Conservation (phyloP, 2,113 vertebrate genomes). For the Oncorhynchus keta region DNA sequence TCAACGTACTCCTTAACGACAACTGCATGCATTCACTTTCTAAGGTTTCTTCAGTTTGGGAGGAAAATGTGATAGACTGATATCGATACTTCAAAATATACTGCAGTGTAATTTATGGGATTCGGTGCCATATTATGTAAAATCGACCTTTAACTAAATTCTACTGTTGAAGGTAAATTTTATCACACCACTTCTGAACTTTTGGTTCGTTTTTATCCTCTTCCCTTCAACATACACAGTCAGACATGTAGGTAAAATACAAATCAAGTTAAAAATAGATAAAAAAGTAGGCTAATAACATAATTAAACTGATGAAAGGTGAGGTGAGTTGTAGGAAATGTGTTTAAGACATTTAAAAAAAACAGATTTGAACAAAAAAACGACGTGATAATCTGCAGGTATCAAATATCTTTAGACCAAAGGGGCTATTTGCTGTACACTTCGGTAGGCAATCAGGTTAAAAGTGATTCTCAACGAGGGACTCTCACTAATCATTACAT, state of each 20-base stretch:
- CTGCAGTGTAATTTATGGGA: too few relatives aligned
- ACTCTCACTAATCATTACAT: conserved; percentile 44
- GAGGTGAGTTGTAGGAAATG: conserved; percentile 1
- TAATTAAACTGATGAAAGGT: neutral
- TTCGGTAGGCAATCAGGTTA: conserved; percentile 29
- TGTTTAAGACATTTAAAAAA: conserved; percentile 26
- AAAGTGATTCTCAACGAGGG: conserved; percentile 24
- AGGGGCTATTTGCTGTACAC: conserved; percentile 39
- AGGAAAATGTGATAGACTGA: too few relatives aligned
- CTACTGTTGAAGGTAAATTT: too few relatives aligned
- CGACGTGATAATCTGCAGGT: conserved; percentile 12
- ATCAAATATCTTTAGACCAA: conserved; percentile 34
- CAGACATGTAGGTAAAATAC: neutral
- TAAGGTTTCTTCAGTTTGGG: neutral
- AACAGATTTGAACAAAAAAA: conserved; percentile 20
- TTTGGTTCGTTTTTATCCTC: too few relatives aligned
- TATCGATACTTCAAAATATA: too few relatives aligned
- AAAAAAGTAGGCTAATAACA: neutral
- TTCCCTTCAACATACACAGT: neutral
- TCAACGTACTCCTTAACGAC: conserved; percentile 38
- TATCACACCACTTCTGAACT: too few relatives aligned
- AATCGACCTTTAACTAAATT: too few relatives aligned
- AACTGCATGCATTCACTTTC: conserved; percentile 39
- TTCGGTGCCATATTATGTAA: too few relatives aligned
- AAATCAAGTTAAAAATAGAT: neutral